Evolutionary conservation across 2,113 vertebrate genomes (phyloP).

Genomic region (Aphelocoma coerulescens): DNA sequence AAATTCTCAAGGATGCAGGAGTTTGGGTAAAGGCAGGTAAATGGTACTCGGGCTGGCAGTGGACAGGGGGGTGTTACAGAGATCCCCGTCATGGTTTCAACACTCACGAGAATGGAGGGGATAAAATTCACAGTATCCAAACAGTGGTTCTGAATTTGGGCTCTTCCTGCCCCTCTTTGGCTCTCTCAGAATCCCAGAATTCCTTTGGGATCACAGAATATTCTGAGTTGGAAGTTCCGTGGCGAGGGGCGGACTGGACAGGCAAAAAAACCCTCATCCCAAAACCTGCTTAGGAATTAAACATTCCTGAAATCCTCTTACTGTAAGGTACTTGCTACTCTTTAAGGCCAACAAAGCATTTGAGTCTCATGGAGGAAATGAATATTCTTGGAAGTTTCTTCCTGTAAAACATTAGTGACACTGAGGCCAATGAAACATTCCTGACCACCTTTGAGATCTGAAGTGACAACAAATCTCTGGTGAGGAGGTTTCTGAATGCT

Average conservation of each 20-base stretch:
- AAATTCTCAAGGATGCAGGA: background rate
- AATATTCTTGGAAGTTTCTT: background rate
- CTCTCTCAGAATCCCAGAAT: background rate
- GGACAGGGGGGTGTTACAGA: no score
- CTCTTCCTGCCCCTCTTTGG: background rate
- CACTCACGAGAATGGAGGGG: background rate
- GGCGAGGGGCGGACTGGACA: background rate
- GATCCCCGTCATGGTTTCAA: background rate
- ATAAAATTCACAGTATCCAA: background rate
- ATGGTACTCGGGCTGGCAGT: background rate
- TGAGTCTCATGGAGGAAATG: background rate
- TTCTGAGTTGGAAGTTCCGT: background rate
- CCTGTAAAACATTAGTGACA: background rate
- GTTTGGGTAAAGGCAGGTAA: background rate
- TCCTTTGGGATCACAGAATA: background rate
- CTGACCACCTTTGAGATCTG: background rate
- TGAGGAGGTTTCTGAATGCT: background rate
- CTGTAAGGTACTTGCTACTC: constrained; percentile 36
- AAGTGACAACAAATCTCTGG: background rate
- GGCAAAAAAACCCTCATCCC: background rate
- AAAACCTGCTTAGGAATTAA: constrained; percentile 26
- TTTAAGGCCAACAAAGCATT: constrained; percentile 14
- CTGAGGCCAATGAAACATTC: constrained; percentile 10
- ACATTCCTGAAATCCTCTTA: constrained; percentile 47
- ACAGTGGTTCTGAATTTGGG: background rate